Base-by-base conservation (phyloP, 2,797 vertebrate species). In the Odontamblyopus rebecca region DNA sequence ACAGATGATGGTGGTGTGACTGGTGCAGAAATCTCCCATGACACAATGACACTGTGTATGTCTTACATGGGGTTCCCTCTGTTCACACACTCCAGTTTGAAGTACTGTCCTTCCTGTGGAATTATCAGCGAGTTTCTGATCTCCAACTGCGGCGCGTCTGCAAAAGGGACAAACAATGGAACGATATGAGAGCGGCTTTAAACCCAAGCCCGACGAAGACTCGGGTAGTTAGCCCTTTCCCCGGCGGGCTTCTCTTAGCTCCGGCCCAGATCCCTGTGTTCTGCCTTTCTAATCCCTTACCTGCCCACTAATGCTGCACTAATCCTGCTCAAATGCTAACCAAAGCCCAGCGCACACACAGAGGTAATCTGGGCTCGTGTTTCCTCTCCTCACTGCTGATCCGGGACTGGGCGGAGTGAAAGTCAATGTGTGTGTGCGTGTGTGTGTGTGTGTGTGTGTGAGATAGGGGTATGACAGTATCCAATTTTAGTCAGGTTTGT, bases 41-140 rank as follows among this genome's bases (percentile, higher is more conserved):
- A 32, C 7, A 12, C 16, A 32, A 7, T 18, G 16, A 3, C 3
- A 61, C 27, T 48, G 2, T 15, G 50, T 11, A 53, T 18, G 57
- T 96, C 97, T 97, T 95, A 99, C 98, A 95, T 93, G 79, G 98
- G 98, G 92, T 99, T 99, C 93, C 98, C 97, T 95, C 94, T 97
- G 88, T 96, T 97, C 92, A 96, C 94, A 88, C 98, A 99, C 90
- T 97, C 98, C 94, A 99, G 87, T 93, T 96, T 96, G 89, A 99
- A 95, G 91, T 96, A 96, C 79, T 98, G 96, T 86, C 98, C 98
- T 94, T 99, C 98, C 90, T 97, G 96, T 83, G 97, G 97, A 90
- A 97, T 94, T 80, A 94, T 95, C 85, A 94, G 90, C 38, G 97
- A 96, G 87, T 95, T 94, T 86, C 93, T 91, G 83, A 99, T 99